Conservation (phyloP, 2,797 vertebrate species). For the Notamacropus eugenii region DNA sequence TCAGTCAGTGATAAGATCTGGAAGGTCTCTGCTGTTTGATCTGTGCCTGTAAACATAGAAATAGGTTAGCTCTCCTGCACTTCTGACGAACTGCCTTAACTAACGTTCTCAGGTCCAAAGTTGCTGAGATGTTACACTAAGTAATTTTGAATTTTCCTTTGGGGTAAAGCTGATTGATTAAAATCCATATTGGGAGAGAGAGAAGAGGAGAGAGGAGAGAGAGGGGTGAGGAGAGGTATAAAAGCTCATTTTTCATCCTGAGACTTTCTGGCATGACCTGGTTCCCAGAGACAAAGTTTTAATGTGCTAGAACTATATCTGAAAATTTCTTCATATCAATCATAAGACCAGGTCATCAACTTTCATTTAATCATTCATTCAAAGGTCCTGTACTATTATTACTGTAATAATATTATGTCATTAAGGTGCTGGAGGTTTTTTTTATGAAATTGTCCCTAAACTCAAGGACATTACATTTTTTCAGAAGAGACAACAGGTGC, state of each 20-base stretch:
- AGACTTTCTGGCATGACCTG: background rate
- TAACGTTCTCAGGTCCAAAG: background rate
- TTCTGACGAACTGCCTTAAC: background rate
- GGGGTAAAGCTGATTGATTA: background rate
- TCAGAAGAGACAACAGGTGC: background rate
- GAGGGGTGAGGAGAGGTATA: too few relatives aligned
- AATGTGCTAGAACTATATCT: background rate
- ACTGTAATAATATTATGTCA: background rate
- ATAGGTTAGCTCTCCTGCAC: background rate
- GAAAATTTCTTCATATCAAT: background rate
- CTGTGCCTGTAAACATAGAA: background rate
- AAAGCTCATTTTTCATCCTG: background rate
- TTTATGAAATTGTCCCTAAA: background rate
- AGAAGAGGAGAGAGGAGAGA: too few relatives aligned
- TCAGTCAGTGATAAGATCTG: background rate
- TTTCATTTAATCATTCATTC: background rate
- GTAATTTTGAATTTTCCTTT: background rate
- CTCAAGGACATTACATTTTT: background rate
- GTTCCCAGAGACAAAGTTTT: background rate
- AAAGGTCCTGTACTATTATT: background rate
- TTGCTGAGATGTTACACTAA: background rate
- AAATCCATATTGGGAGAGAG: background rate
- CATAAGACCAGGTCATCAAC: background rate
- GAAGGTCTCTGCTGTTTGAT: background rate
- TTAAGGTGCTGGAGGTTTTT: background rate